Percentiles rank a stretch among this genome's conserved stretches.
These are phyloP conservation scores for Echinops telfairi DNA, from an alignment of 2,113 vertebrate species.

Conservation along the genomic window DNA sequence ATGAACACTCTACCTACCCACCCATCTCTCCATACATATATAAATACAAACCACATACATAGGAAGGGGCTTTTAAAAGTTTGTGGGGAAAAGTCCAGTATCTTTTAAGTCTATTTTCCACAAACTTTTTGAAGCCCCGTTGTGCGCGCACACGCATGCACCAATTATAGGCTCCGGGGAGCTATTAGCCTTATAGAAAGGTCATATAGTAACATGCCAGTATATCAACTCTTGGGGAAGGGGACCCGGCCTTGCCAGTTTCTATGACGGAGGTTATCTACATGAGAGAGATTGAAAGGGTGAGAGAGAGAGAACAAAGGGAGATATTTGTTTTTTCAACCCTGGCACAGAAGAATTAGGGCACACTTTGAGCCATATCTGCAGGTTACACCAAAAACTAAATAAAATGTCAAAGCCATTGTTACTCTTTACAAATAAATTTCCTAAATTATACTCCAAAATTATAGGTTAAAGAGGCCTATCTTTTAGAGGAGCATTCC, in stretches of 20 bases:
- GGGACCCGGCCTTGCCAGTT: neutral
- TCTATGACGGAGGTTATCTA: neutral
- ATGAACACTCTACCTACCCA: neutral
- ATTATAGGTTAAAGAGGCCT: slow-evolving; percentile 10
- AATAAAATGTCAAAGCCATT: neutral
- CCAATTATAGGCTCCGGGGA: neutral
- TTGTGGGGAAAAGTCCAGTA: too few species aligned
- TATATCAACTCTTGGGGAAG: neutral
- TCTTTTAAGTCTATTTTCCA: too few species aligned
- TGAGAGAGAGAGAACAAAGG: neutral
- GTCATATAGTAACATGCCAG: neutral
- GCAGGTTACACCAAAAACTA: neutral
- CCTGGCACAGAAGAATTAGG: neutral
- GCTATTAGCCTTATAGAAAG: neutral
- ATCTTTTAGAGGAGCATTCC: slow-evolving; percentile 2
- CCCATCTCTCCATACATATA: neutral
- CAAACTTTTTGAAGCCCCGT: too few species aligned
- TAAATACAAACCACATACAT: too few species aligned
- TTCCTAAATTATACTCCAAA: neutral
- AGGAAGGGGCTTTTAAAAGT: too few species aligned
- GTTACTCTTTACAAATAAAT: slow-evolving; percentile 27
- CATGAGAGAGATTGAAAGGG: neutral
- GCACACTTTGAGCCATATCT: neutral
- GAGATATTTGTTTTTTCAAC: neutral
- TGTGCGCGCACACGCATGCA: neutral